Percentiles rank a stretch among this genome's conserved stretches.
These are phyloP conservation scores for Gadopsis bispinosus DNA, from an alignment of 2,797 vertebrate species.

Conservation along the genomic window DNA sequence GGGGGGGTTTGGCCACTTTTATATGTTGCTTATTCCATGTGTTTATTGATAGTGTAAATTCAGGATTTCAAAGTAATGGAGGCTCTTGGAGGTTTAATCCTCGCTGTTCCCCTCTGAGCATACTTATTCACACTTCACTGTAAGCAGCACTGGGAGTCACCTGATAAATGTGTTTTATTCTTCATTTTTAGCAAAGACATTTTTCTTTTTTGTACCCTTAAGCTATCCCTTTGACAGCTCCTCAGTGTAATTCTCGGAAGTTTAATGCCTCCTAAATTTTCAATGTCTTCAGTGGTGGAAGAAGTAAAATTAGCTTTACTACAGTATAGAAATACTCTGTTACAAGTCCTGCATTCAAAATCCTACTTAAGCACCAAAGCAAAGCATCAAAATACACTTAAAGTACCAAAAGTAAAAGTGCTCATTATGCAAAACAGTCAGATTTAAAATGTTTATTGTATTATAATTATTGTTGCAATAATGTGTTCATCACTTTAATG, in stretches of 20 bases:
- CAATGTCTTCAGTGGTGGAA: background rate
- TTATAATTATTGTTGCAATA: background rate
- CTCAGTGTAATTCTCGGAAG: background rate
- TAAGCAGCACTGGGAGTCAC: background rate
- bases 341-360: too few relatives aligned
- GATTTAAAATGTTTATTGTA: background rate
- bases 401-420: too few relatives aligned
- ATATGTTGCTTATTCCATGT: background rate
- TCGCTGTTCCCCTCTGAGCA: background rate
- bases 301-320: too few relatives aligned
- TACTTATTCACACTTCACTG: background rate
- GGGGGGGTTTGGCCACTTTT: too few relatives aligned
- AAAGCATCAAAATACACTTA: too few relatives aligned
- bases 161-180: slow-evolving; percentile 6
- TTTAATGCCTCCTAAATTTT: background rate
- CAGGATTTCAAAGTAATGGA: background rate
- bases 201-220: background rate
- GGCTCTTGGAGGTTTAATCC: background rate
- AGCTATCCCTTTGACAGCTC: background rate
- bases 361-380: too few relatives aligned
- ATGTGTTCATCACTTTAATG: background rate
- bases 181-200: background rate
- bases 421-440: too few relatives aligned
- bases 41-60: background rate
- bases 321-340: too few relatives aligned